Conservation (phyloP, 1,140 invertebrate genomes). For the Leptestheria dahalacensis region DNA sequence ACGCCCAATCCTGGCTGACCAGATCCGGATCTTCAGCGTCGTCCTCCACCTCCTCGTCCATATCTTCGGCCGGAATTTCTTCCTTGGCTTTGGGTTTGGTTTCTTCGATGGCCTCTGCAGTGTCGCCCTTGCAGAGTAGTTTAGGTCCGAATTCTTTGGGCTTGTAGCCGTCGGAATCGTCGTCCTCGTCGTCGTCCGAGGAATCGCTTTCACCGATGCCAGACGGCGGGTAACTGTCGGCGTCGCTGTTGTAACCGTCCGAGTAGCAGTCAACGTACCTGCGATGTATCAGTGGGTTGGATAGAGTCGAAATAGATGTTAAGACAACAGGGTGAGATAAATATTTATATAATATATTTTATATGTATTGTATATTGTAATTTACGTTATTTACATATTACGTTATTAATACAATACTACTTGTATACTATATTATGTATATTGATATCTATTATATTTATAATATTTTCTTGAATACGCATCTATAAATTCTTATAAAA, state of each 20-base stretch:
- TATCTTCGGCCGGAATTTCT: not conserved
- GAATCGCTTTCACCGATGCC: constrained; percentile 14
- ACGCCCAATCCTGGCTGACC: not conserved
- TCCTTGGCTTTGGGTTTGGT: constrained; percentile 18
- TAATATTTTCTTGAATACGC: no score
- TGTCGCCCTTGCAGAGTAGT: constrained; percentile 42
- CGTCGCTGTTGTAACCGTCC: constrained; percentile 8
- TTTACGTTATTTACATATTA: no score
- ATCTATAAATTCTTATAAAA: no score
- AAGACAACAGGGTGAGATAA: no score
- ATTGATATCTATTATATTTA: no score
- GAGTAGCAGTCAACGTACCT: constrained; percentile 4
- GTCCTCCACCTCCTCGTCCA: constrained; percentile 7
- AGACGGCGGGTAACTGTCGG: not conserved
- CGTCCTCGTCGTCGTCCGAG: constrained; percentile 22
- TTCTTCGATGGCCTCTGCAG: constrained; percentile 66
- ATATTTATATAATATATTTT: no score
- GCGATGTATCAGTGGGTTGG: no score
- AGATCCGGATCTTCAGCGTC: constrained; percentile 15
- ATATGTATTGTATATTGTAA: no score
- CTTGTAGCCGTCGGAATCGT: constrained; percentile 24
- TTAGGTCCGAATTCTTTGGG: constrained; percentile 22
- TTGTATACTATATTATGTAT: no score
- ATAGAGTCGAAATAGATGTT: no score
- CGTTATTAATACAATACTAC: no score